phyloP scores from a whole-genome alignment of 1,140 invertebrate species.

The Stegodyphus dumicola region DNA sequence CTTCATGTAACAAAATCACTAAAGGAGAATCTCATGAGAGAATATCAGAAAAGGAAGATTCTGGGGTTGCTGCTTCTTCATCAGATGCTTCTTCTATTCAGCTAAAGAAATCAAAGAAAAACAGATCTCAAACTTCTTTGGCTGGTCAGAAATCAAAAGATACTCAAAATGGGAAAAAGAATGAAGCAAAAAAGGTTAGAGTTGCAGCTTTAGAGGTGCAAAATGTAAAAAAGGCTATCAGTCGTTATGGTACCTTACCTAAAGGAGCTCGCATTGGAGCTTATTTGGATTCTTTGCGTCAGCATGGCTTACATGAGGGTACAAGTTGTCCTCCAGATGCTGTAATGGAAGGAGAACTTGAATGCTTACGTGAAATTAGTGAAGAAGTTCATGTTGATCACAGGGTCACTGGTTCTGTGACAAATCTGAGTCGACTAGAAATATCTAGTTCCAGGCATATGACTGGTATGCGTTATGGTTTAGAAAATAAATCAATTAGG shows the following conservation, averaged over 20 bases:
- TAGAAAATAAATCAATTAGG: slow-evolving; percentile 53
- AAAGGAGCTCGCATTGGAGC: slow-evolving; percentile 96
- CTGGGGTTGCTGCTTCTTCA: slow-evolving; percentile 64
- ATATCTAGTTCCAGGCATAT: slow-evolving; percentile 49
- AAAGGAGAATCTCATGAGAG: slow-evolving; percentile 74
- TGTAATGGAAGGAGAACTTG: slow-evolving; percentile 47
- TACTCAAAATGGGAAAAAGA: slow-evolving; percentile 33
- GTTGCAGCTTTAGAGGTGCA: slow-evolving; percentile 94
- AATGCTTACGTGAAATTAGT: slow-evolving; percentile 45
- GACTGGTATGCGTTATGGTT: slow-evolving; percentile 44
- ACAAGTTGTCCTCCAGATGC: slow-evolving; percentile 69
- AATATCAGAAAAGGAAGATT: slow-evolving; percentile 76
- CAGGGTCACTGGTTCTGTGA: slow-evolving; percentile 49
- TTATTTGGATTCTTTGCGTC: slow-evolving; percentile 90
- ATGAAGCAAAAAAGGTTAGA: slow-evolving; percentile 71
- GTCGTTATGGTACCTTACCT: slow-evolving; percentile 94
- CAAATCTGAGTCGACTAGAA: slow-evolving; percentile 36
- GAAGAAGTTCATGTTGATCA: slow-evolving; percentile 52
- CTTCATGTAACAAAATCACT: slow-evolving; percentile 64
- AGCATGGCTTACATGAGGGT: slow-evolving; percentile 75
- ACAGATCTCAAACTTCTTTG: slow-evolving; percentile 31
- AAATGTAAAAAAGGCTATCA: slow-evolving; percentile 95
- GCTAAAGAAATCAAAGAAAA: slow-evolving; percentile 53
- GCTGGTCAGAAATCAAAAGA: slow-evolving; percentile 38
- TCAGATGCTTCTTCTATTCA: slow-evolving; percentile 50